Conservation (phyloP, 2,888 invertebrate species). For the Euzophera pinguis region DNA sequence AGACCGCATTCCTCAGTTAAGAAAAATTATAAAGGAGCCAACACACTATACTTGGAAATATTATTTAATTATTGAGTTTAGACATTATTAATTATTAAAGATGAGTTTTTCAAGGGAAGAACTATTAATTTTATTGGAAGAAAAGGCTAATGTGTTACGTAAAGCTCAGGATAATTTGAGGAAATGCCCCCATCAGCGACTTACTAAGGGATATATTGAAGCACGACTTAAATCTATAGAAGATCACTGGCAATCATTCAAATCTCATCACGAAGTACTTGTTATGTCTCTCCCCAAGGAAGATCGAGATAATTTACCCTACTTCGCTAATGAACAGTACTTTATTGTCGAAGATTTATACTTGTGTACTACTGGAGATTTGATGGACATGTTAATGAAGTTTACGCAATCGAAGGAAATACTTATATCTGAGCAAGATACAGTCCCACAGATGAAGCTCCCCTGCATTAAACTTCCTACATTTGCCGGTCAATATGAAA, state of each 20-base stretch:
- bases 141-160: constrained; percentile 18
- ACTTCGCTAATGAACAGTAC: constrained; percentile 14
- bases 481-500: constrained; percentile 18
- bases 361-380: constrained; percentile 12
- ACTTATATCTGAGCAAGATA: background rate
- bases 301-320: constrained; percentile 11
- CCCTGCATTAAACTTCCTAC: constrained; percentile 21
- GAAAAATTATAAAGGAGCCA: background rate
- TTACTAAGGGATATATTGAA: constrained; percentile 25
- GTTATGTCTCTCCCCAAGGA: constrained; percentile 12
- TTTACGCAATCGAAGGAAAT: background rate
- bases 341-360: constrained; percentile 20
- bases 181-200: constrained; percentile 22
- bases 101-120: background rate
- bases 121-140: constrained; percentile 16
- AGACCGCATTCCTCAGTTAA: background rate
- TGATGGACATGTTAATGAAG: constrained; percentile 10
- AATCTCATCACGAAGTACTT: constrained; percentile 15
- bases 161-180: constrained; percentile 22
- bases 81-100: background rate
- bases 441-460: constrained; percentile 13
- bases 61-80: background rate
- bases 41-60: background rate
- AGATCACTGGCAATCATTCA: constrained; percentile 24
- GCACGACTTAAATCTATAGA: constrained; percentile 21